Percentiles rank a stretch among this genome's conserved stretches.
Evolutionary conservation across 2,888 invertebrate species (phyloP).

Genomic region (Sinohyriopsis cumingii): DNA sequence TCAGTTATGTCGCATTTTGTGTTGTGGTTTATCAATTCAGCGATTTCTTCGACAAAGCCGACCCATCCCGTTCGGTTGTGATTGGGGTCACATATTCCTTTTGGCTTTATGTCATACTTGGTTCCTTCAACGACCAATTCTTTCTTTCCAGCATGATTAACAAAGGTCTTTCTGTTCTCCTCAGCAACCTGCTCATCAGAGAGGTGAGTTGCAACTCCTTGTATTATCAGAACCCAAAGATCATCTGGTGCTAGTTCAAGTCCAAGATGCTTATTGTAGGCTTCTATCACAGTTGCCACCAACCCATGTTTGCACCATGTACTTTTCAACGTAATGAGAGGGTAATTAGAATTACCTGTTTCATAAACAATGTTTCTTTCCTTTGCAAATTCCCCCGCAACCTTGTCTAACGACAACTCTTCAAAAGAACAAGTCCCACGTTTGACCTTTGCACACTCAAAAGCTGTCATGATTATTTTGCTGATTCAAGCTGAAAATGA

Average conservation of each 20-base stretch:
- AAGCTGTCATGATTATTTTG: too few relatives aligned
- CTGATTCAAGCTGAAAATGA: too few relatives aligned
- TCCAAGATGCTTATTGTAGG: background rate
- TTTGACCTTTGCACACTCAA: too few relatives aligned
- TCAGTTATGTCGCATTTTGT: background rate
- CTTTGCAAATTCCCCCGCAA: too few relatives aligned
- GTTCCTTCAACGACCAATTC: background rate
- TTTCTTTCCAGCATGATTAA: background rate
- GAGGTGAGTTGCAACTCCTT: background rate
- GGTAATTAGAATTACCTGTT: too few relatives aligned
- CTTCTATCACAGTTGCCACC: conserved; percentile 1
- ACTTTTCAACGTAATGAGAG: too few relatives aligned
- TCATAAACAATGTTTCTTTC: too few relatives aligned
- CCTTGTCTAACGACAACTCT: too few relatives aligned
- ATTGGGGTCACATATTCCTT: too few relatives aligned
- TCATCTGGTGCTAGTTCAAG: conserved; percentile 1
- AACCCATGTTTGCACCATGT: background rate
- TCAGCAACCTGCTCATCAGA: conserved; percentile 1
- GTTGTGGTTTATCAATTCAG: background rate
- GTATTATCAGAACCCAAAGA: background rate
- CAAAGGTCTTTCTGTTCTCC: background rate
- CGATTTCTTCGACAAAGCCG: background rate
- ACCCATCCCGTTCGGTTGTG: background rate
- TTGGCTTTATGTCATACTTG: too few relatives aligned
- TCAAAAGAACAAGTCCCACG: too few relatives aligned